Base-by-base conservation (phyloP, 2,797 vertebrate species). In the Coilia nasus region DNA sequence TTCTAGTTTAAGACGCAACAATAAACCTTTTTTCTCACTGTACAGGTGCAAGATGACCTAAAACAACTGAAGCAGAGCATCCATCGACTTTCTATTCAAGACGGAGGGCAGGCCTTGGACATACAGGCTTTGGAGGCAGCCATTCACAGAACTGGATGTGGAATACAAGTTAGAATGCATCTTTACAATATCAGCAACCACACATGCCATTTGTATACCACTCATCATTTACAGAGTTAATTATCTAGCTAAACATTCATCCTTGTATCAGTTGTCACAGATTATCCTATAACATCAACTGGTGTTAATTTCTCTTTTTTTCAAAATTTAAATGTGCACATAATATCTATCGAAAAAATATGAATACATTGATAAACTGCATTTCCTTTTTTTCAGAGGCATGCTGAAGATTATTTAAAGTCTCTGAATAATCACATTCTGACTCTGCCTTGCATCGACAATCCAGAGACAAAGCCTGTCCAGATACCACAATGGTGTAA, bases 11-110 rank as follows among this genome's bases (percentile, higher is more conserved):
- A 47, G 46, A 47, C 10, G 46, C 50, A 54, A 14, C 50, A 54
- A 54, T 54, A 9, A 54, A 54, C 50, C 9, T 54, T 54, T 9
- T 54, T 54, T 14, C 50, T 54, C 50, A 54, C 7, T 85, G 46
- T 56, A 28, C 83, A 98, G 97, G 95, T 96, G 85, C 94, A 96
- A 86, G 94, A 96, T 83, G 95, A 97, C 83, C 91, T 97, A 89
- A 90, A 86, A 64, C 89, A 95, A 47, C 91, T 97, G 87, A 94
- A 90, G 90, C 90, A 89, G 7, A 92, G 92, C 84, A 89, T 97
- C 86, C 87, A 88, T 64, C 86, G 89, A 41, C 88, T 25, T 21
- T 83, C 28, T 41, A 25, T 84, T 78, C 90, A 85, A 47, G 88
- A 91, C 7, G 86, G 86, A 0, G 85, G 19, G 31, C 84, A 91